Percentiles rank a stretch among this genome's conserved stretches.
phyloP scores from a whole-genome alignment of 2,113 vertebrate genomes.

The Osmerus eperlanus region DNA sequence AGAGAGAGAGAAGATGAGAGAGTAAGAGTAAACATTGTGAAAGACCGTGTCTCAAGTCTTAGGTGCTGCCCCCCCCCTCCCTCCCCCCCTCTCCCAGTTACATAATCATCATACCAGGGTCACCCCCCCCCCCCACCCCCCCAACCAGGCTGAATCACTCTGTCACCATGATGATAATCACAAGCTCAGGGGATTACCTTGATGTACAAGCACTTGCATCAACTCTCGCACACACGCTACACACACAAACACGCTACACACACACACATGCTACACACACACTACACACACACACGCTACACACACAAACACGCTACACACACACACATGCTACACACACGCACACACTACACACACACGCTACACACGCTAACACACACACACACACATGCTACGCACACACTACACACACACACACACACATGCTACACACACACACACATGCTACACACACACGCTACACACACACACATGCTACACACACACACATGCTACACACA shows the following conservation, averaged over 20 bases:
- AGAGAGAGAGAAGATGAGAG: neutral
- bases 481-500: neutral
- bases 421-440: too few relatives aligned
- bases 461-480: neutral
- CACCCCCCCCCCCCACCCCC: too few relatives aligned
- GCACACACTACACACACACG: too few relatives aligned
- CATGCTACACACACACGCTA: neutral
- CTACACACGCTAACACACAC: neutral
- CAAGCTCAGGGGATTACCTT: conserved; percentile 19
- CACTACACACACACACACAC: too few relatives aligned
- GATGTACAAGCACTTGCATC: conserved; percentile 2
- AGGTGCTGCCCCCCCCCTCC: too few relatives aligned
- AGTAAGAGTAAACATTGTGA: neutral
- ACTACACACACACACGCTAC: neutral
- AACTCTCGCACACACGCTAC: neutral
- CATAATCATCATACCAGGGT: neutral
- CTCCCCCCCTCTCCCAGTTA: neutral
- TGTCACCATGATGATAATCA: conserved; percentile 9
- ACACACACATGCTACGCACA: too few relatives aligned
- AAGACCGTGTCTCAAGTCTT: too few relatives aligned
- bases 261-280: neutral
- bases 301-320: neutral
- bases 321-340: neutral
- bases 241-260: neutral
- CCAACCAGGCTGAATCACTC: conserved; percentile 1